Conservation (phyloP, 2,888 invertebrate genomes). For the Polylopha cassiicola region DNA sequence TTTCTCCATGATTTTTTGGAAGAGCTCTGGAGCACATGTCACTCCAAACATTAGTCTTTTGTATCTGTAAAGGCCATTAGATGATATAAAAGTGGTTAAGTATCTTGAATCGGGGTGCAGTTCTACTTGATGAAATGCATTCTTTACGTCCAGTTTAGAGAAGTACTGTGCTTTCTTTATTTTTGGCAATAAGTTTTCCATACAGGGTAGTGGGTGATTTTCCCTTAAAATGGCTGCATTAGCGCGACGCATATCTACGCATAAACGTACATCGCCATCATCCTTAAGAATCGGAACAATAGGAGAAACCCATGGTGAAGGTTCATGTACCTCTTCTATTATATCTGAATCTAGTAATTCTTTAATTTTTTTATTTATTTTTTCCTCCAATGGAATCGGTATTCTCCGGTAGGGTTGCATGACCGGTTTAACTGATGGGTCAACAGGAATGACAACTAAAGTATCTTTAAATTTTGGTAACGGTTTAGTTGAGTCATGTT, state of each 20-base stretch:
- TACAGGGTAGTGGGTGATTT: neutral
- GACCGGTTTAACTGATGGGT: constrained; percentile 16
- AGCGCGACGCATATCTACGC: neutral
- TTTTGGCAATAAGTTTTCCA: neutral
- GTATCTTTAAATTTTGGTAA: constrained; percentile 29
- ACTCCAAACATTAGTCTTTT: neutral
- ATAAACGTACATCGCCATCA: neutral
- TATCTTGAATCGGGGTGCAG: neutral
- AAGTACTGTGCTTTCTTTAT: neutral
- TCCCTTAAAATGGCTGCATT: neutral
- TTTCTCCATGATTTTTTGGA: neutral
- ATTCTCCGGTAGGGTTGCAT: constrained; percentile 18
- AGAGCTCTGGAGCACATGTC: neutral
- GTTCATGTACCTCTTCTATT: neutral
- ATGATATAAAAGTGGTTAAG: neutral
- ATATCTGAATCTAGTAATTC: neutral
- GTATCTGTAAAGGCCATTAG: neutral
- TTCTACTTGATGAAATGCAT: constrained; percentile 1
- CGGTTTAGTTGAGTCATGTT: constrained; percentile 2
- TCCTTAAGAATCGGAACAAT: too few relatives aligned
- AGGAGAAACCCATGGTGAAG: too few relatives aligned
- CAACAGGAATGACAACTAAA: constrained; percentile 22
- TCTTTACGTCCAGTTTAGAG: neutral
- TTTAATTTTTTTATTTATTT: neutral
- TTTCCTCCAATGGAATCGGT: constrained; percentile 18